Evolutionary conservation across 2,113 vertebrate species (phyloP), one percentile per base, ranked within the genome.

Genomic region (Hypocryptadius cinnamomeus): DNA sequence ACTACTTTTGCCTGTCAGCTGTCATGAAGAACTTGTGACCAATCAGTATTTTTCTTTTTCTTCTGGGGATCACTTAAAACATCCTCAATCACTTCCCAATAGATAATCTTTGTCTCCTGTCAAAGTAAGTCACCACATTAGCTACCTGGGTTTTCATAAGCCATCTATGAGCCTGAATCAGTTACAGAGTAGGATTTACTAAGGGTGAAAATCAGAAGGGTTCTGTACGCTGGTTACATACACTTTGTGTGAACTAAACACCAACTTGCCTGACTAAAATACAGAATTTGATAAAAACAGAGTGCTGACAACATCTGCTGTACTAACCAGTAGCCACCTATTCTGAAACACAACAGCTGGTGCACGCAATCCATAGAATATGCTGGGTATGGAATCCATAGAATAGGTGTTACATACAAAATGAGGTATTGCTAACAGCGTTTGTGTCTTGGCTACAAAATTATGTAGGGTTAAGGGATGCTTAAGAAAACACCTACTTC

Each of bases 1-100:
- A 0, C 37, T 85, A 72, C 64, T 95, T 87, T 72, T 66, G 79
- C 92, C 87, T 92, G 93, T 92, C 92, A 96, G 63, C 93, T 92
- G 74, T 69, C 85, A 60, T 0, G 45, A 22, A 82, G 50, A 93
- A 94, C 92, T 92, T 96, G 85, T 85, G 90, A 90, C 96, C 94
- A 94, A 93, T 91, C 63, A 16, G 24, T 82, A 45, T 85, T 92
- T 68, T 40, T 20, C 53, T 61, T 85, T 87, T 91, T 85, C 31
- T 79, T 13, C 53, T 82, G 33, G 18, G 14, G 64, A 71, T 74
- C 74, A 61, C 59, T 91, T 66, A 50, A 70, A 89, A 65, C 20
- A 89, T 40, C 53, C 28, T 91, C 85, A 79, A 7, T 45, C n/a
- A 5, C 42, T 82, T 79, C 66, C 45, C 17, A 31, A 65, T 45